phyloP scores from a whole-genome alignment of 2,888 invertebrate genomes.

The Fabriciana adippe region DNA sequence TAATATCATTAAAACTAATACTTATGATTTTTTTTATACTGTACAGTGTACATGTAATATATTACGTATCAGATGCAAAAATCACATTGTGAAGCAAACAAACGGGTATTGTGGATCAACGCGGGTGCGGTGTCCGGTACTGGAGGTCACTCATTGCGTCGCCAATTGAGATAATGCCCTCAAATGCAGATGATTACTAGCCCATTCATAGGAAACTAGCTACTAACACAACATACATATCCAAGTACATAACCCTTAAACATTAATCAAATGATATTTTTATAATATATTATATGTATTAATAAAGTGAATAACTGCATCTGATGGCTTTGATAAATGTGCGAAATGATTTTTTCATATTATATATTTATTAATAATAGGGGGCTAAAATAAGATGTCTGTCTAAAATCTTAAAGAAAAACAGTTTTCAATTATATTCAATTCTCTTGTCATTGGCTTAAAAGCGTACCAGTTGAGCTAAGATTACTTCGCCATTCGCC shows the following conservation, averaged over 20 bases:
- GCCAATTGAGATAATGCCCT: conserved; percentile 80
- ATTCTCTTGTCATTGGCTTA: no score
- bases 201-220: conserved; percentile 76
- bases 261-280: no score
- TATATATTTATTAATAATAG: no score
- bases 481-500: no score
- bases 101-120: conserved; percentile 59
- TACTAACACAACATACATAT: conserved; percentile 63
- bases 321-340: no score
- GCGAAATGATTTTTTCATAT: no score
- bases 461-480: no score
- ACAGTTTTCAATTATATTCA: no score
- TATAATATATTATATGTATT: no score
- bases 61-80: conserved; percentile 47
- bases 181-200: conserved; percentile 80
- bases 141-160: conserved; percentile 75
- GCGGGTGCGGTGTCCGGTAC: conserved; percentile 76
- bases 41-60: background rate
- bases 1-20: background rate
- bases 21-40: background rate
- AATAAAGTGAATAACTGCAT: no score
- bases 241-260: background rate
- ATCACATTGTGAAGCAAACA: conserved; percentile 70
- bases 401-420: no score
- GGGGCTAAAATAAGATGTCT: no score